Conservation (phyloP, 1,140 invertebrate genomes). For the Manduca sexta region DNA sequence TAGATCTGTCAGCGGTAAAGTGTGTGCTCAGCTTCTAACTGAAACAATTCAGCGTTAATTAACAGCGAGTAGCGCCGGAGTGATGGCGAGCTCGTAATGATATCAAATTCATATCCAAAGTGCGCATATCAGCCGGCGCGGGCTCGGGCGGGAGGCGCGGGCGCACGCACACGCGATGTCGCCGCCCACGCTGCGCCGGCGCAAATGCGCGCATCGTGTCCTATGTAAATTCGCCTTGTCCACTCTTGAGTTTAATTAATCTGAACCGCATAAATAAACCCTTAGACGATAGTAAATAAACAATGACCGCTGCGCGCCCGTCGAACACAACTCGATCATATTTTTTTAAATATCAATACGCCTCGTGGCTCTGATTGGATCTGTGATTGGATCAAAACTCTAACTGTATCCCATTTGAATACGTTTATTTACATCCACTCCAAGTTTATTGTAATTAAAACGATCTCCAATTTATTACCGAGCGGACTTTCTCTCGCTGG, state of each 20-base stretch:
- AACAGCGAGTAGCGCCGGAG: no score
- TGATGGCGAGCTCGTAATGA: constrained; percentile 8
- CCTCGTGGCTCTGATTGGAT: no score
- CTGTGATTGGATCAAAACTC: no score
- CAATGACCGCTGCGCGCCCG: constrained; percentile 20
- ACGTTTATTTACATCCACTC: no score
- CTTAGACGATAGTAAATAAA: constrained; percentile 54
- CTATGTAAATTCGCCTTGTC: constrained; percentile 65
- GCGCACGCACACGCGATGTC: constrained; percentile 40
- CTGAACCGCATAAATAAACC: constrained; percentile 63
- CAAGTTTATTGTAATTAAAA: no score
- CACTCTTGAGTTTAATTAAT: constrained; percentile 62
- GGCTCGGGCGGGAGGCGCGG: neutral
- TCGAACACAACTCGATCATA: no score
- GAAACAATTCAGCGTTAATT: neutral
- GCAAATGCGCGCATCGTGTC: constrained; percentile 66
- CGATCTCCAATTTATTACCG: no score
- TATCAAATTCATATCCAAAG: constrained; percentile 15
- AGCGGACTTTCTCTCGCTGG: no score
- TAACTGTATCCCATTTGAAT: no score
- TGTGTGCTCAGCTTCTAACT: neutral
- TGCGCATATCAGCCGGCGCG: constrained; percentile 4
- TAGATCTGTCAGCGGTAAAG: no score
- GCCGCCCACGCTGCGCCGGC: constrained; percentile 46
- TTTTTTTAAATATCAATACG: no score